Evolutionary conservation across 2,888 invertebrate species (phyloP), one percentile per base, ranked within the genome.

Genomic region (Idaea dimidiata): DNA sequence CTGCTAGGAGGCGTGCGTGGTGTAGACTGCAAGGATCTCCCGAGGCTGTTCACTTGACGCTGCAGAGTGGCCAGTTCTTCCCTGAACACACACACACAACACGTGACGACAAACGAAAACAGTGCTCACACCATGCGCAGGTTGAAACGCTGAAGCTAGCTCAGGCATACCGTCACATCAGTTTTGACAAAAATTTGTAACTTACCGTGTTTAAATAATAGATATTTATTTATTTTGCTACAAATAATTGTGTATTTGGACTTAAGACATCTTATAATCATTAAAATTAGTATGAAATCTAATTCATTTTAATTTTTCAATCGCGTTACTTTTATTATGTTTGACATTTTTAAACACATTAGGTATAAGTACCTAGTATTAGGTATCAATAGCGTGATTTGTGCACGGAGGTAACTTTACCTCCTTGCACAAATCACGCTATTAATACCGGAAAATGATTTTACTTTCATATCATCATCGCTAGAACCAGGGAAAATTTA

Each of bases 41-140:
- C 93, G 79, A 96, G 93, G 83, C 88, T 93, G 83, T 95, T 94
- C 95, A 96, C 93, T 94, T 95, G 96, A 95, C 93, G 95, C 94
- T 96, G 96, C 95, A 96, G 94, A 93, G 94, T 94, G 94, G 94
- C 95, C 95, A 96, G 94, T 94, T 96, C 95, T 94, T 95, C 81
- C 93, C 93, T 93, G 93, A 69, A 76, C 76, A 43, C 81, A 89
- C 81, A 84, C 81, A 84, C 81, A 77, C 82, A 86, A 78, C 24
- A 80, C 93, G 95, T 95, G 93, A 84, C 92, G 87, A 82, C 86
- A 88, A 86, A 88, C 87, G 82, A 85, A 86, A 81, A 83, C 81
- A 80, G 69, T 69, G 70, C 66, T 66, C 59, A 62, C 65, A 71
- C 43, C 43, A 59, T 58, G 57, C 69, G 68, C 59, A 73, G 63